A percentile compares a stretch with the other conserved stretches of the same genome.
phyloP scores from a whole-genome alignment of 2,113 vertebrate genomes.

The Platichthys stellatus region DNA sequence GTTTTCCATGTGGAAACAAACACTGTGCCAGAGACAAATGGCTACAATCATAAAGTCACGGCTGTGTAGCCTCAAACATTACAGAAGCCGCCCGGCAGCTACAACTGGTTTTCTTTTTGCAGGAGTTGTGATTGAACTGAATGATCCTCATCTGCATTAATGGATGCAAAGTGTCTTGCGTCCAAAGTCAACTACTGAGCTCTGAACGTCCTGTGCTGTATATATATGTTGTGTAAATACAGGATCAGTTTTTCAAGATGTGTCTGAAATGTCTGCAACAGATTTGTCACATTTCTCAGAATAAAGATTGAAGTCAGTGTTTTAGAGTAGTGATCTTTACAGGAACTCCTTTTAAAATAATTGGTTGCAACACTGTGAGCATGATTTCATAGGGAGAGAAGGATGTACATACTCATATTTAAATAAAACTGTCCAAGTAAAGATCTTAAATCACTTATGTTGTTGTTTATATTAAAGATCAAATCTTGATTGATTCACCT shows the following conservation, averaged over 20 bases:
- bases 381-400: not conserved
- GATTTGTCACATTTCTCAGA: not conserved
- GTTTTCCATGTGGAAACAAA: not conserved
- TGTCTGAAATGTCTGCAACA: not conserved
- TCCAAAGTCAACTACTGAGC: no score
- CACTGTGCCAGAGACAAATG: not conserved
- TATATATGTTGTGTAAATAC: constrained; percentile 21
- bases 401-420: not conserved
- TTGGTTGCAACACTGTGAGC: not conserved
- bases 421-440: not conserved
- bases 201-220: constrained; percentile 11
- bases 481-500: no score
- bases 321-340: not conserved
- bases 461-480: no score
- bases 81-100: no score
- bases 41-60: no score
- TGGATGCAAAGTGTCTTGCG: not conserved
- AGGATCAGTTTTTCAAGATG: not conserved
- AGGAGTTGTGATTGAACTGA: no score
- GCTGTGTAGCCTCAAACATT: no score
- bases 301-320: not conserved
- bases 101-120: not conserved
- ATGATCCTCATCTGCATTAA: not conserved
- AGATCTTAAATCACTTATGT: not conserved
- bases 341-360: not conserved